phyloP scores from a whole-genome alignment of 2,113 vertebrate genomes.

The Phyllostomus discolor region DNA sequence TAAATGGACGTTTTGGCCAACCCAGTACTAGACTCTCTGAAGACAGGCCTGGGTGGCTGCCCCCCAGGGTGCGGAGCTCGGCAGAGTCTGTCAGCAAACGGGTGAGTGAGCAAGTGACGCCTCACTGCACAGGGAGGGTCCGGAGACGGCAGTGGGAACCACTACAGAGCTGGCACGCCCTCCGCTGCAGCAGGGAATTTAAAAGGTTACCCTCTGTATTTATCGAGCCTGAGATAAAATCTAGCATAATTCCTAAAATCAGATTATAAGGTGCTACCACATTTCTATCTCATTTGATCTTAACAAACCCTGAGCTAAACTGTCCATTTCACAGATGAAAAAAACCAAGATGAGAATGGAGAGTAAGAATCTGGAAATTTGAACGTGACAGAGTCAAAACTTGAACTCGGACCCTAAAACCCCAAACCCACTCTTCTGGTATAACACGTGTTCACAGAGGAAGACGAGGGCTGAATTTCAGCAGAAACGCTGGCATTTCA shows the following conservation, averaged over 20 bases:
- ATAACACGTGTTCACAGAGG: not conserved
- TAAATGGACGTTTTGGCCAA: no score
- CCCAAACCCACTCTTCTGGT: not conserved
- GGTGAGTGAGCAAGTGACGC: not conserved
- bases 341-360: not conserved
- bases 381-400: not conserved
- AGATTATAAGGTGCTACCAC: not conserved
- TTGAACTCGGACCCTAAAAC: not conserved
- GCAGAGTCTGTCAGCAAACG: not conserved
- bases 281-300: constrained; percentile 8
- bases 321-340: not conserved
- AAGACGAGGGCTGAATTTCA: not conserved
- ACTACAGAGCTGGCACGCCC: not conserved
- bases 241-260: not conserved
- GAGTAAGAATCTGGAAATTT: not conserved
- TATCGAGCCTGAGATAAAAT: not conserved
- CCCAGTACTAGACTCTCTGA: not conserved
- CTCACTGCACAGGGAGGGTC: not conserved
- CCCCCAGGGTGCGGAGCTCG: not conserved
- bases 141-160: not conserved
- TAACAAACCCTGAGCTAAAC: not conserved
- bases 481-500: not conserved
- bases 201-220: not conserved
- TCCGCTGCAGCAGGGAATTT: not conserved
- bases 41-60: not conserved